Evolutionary conservation across 2,888 invertebrate species (phyloP).

Genomic region (Xestia sexstrigata): DNA sequence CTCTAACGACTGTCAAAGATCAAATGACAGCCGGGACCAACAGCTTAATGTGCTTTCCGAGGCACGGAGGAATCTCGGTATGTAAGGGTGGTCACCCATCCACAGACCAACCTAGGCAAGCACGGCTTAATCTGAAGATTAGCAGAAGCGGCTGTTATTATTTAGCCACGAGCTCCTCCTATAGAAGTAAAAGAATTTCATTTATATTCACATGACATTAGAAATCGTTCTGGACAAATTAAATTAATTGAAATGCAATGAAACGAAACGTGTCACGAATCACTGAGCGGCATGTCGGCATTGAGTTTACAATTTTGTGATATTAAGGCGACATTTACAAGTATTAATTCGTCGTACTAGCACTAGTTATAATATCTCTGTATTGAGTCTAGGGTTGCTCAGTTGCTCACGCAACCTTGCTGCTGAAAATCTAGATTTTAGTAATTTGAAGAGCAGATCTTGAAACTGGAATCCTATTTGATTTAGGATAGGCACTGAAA

Average conservation of each 20-base stretch:
- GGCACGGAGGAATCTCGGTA: too few species aligned
- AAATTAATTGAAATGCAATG: constrained; percentile 10
- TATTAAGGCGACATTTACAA: constrained; percentile 58
- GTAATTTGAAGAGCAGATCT: not conserved
- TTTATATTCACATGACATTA: not conserved
- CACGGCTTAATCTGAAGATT: too few species aligned
- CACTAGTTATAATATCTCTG: constrained; percentile 32
- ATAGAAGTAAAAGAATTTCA: not conserved
- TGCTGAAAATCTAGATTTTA: not conserved
- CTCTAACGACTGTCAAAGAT: too few species aligned
- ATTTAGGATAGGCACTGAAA: not conserved
- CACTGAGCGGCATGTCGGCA: constrained; percentile 20
- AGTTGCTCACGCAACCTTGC: constrained; percentile 19
- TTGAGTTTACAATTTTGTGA: constrained; percentile 50
- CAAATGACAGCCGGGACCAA: too few species aligned
- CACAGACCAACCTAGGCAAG: too few species aligned
- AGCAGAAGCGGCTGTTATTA: too few species aligned
- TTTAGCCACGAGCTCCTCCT: too few species aligned
- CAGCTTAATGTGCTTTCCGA: too few species aligned
- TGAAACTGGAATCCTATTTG: not conserved
- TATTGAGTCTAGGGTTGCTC: constrained; percentile 47
- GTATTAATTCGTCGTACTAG: constrained; percentile 50
- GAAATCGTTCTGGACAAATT: constrained; percentile 13
- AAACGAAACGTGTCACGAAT: constrained; percentile 2
- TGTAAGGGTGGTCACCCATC: too few species aligned